phyloP scores from a whole-genome alignment of 2,113 vertebrate species.

The Kryptolebias marmoratus region DNA sequence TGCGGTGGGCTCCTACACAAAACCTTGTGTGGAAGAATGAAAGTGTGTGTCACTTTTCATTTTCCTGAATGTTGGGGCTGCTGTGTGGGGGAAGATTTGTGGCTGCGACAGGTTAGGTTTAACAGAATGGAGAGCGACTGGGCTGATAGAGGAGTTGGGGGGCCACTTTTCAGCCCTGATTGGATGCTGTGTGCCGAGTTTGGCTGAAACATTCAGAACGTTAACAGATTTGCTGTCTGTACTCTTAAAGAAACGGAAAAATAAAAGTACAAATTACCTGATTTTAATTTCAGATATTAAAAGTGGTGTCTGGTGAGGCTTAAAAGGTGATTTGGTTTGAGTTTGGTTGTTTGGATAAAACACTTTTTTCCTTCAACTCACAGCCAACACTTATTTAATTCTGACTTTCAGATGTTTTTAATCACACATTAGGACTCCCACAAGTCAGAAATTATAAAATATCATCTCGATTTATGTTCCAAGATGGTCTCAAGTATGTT shows the following conservation, averaged over 20 bases:
- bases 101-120: constrained; percentile 39
- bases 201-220: constrained; percentile 4
- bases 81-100: constrained; percentile 48
- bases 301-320: too few relatives aligned
- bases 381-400: constrained; percentile 21
- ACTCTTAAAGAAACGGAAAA: background rate
- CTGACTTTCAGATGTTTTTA: constrained; percentile 11
- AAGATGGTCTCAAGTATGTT: background rate
- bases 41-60: constrained; percentile 72
- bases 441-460: background rate
- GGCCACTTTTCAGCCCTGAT: constrained; percentile 48
- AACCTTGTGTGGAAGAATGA: constrained; percentile 63
- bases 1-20: constrained; percentile 54
- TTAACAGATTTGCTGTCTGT: background rate
- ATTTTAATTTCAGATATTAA: too few relatives aligned
- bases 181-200: constrained; percentile 15
- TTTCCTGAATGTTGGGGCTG: constrained; percentile 61
- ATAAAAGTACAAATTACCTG: too few relatives aligned
- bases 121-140: constrained; percentile 30
- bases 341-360: constrained; percentile 1
- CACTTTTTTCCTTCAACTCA: constrained; percentile 3
- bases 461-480: background rate
- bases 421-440: background rate
- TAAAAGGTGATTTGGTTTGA: too few relatives aligned
- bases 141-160: constrained; percentile 31